A percentile compares a stretch with the other conserved stretches of the same genome.
Evolutionary conservation across 2,888 invertebrate species (phyloP).

Genomic region (Sepioteuthis lessoniana): DNA sequence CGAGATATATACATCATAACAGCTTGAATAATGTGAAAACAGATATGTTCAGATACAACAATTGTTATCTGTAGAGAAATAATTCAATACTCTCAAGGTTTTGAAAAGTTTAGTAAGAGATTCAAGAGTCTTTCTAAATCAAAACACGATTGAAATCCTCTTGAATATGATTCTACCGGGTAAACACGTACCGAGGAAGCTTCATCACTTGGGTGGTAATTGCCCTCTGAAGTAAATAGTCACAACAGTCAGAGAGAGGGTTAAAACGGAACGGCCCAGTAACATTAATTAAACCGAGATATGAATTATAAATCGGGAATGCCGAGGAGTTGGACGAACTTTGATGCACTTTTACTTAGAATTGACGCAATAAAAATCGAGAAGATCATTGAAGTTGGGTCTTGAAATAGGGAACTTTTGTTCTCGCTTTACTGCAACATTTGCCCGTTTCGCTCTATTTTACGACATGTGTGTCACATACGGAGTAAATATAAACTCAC

Average conservation of each 20-base stretch:
- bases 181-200: no score
- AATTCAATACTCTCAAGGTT: no score
- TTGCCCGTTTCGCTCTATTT: not conserved
- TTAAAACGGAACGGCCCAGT: not conserved
- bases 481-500: not conserved
- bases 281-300: not conserved
- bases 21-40: no score
- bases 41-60: no score
- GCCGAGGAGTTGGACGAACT: no score
- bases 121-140: no score
- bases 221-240: not conserved
- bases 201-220: not conserved
- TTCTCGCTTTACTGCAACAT: not conserved
- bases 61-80: no score
- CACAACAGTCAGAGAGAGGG: not conserved
- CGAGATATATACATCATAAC: no score
- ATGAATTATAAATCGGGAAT: not conserved
- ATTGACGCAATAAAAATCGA: not conserved
- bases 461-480: not conserved
- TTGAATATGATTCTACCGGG: no score
- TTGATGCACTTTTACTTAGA: not conserved
- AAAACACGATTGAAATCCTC: no score
- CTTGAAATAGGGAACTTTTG: not conserved
- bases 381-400: not conserved
- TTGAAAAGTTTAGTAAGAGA: no score